Percentiles rank a stretch among this genome's conserved stretches.
phyloP scores from a whole-genome alignment of 2,113 vertebrate genomes.

The Hippoglossus stenolepis region DNA sequence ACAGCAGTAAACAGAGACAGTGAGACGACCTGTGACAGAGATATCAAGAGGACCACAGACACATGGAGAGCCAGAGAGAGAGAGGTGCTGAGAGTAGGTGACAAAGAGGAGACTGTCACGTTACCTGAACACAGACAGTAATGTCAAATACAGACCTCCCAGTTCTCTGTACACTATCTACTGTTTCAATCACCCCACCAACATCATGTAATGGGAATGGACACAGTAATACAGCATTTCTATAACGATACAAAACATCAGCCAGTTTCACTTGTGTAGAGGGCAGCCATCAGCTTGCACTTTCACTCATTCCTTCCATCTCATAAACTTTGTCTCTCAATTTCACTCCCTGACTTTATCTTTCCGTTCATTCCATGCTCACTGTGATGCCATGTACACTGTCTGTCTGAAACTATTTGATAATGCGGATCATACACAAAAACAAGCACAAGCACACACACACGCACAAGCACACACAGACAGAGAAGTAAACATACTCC shows the following conservation, averaged over 20 bases:
- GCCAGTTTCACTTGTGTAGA: too few relatives aligned
- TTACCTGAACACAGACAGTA: not conserved
- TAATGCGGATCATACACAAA: not conserved
- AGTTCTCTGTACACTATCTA: not conserved
- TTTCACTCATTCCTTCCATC: not conserved
- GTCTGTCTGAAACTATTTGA: not conserved
- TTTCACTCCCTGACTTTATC: not conserved
- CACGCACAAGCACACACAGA: conserved; percentile 5
- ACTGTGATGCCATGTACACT: not conserved
- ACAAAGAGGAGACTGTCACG: not conserved
- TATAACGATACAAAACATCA: too few relatives aligned
- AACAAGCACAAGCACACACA: not conserved
- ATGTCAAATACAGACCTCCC: not conserved
- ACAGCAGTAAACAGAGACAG: not conserved
- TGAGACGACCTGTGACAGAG: not conserved
- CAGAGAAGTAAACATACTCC: conserved; percentile 14
- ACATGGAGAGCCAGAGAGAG: not conserved
- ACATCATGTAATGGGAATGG: not conserved
- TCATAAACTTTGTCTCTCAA: not conserved
- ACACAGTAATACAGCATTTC: not conserved
- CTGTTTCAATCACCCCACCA: not conserved
- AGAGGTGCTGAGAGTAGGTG: too few relatives aligned
- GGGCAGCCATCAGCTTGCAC: not conserved
- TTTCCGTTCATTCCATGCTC: not conserved
- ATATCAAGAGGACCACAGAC: not conserved